A percentile compares a stretch with the other conserved stretches of the same genome.
phyloP scores from a whole-genome alignment of 2,888 invertebrate genomes.

The Oscheius sp. region DNA sequence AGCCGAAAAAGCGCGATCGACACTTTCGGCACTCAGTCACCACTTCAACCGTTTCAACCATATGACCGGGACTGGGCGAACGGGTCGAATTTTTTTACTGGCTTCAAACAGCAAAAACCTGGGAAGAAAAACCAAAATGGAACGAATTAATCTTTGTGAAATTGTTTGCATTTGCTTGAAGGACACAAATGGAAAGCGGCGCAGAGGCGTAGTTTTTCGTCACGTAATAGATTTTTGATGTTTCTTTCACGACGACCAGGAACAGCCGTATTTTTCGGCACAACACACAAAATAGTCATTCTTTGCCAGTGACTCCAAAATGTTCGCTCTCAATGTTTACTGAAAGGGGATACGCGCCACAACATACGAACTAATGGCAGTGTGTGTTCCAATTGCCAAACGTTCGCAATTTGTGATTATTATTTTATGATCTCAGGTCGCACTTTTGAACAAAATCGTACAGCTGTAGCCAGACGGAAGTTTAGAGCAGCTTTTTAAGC shows the following conservation, averaged over 20 bases:
- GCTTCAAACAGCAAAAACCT: not conserved
- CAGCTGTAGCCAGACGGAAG: too few relatives aligned
- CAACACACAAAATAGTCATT: too few relatives aligned
- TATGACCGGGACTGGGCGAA: constrained; percentile 30
- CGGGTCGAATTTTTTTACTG: not conserved
- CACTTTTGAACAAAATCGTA: too few relatives aligned
- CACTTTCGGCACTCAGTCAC: constrained; percentile 38
- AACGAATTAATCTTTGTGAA: constrained; percentile 32
- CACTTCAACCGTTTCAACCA: constrained; percentile 35
- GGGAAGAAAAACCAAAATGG: not conserved
- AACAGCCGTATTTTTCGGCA: not conserved
- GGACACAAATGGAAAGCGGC: constrained; percentile 12
- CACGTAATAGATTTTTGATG: constrained; percentile 25
- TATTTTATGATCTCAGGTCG: too few relatives aligned
- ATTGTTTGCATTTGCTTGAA: constrained; percentile 26
- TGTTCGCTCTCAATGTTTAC: constrained; percentile 26
- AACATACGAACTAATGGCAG: constrained; percentile 26
- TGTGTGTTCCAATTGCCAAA: not conserved
- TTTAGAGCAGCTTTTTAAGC: too few relatives aligned
- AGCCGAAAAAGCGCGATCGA: constrained; percentile 36
- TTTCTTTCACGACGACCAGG: constrained; percentile 20
- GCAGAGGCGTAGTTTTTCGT: constrained; percentile 11
- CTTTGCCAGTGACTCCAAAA: constrained; percentile 12
- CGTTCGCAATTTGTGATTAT: constrained; percentile 4
- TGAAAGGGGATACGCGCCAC: constrained; percentile 32